A percentile compares a stretch with the other conserved stretches of the same genome.
phyloP scores from a whole-genome alignment of 2,797 vertebrate species.

The Neosalanx taihuensis region DNA sequence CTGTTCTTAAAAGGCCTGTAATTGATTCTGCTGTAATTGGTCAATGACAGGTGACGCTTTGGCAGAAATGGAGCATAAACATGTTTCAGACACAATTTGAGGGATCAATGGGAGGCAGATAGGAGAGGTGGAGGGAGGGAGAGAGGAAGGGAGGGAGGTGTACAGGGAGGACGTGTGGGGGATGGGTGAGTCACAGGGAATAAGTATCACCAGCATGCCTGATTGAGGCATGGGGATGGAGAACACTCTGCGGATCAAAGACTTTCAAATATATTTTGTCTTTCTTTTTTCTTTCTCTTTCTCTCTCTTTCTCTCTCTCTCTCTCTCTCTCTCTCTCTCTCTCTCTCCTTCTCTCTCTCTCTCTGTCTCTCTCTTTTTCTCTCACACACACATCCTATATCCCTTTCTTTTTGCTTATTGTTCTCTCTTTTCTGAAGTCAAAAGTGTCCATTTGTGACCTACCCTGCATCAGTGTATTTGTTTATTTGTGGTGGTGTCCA shows the following conservation, averaged over 20 bases:
- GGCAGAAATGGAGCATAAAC: conserved; percentile 78
- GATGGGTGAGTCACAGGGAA: conserved; percentile 45
- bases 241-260: conserved; percentile 68
- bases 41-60: conserved; percentile 74
- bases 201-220: conserved; percentile 63
- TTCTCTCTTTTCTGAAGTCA: conserved; percentile 14
- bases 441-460: conserved; percentile 24
- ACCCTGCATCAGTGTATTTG: conserved; percentile 10
- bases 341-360: conserved; percentile 15
- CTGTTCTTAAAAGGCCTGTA: conserved; percentile 73
- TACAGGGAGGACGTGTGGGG: background rate
- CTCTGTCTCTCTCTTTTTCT: conserved; percentile 28
- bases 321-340: background rate
- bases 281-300: background rate
- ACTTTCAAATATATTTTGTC: conserved; percentile 57
- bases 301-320: conserved; percentile 1
- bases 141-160: conserved; percentile 35
- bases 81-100: conserved; percentile 72
- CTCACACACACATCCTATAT: background rate
- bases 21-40: conserved; percentile 81
- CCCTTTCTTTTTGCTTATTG: background rate
- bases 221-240: conserved; percentile 62
- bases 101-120: conserved; percentile 71
- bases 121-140: conserved; percentile 34
- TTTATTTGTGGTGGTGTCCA: background rate